phyloP scores from a whole-genome alignment of 1,140 invertebrate species.

The Lepidostoma basale region DNA sequence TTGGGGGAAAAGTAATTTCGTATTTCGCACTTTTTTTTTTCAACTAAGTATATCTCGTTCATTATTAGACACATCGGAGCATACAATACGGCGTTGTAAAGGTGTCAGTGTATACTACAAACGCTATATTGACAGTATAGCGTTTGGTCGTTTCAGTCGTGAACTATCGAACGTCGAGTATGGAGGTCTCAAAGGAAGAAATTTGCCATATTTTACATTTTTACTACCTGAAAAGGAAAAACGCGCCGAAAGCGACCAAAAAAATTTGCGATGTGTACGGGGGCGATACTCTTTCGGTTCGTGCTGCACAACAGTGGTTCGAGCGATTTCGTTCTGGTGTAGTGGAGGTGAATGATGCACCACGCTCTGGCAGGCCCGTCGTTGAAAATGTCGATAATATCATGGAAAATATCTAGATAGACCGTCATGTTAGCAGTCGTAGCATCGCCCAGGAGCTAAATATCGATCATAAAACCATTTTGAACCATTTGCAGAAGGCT shows the following conservation, averaged over 20 bases:
- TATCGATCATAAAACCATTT: conserved; percentile 6
- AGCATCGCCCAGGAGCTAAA: conserved; percentile 2
- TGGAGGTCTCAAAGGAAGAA: conserved; percentile 13
- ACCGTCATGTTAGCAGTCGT: conserved; percentile 13
- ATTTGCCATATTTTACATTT: conserved; percentile 10
- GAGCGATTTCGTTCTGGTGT: conserved; percentile 7
- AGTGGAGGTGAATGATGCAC: conserved; percentile 7
- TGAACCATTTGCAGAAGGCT: conserved; percentile 6
- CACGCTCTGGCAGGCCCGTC: conserved; percentile 6
- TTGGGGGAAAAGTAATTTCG: too few species aligned
- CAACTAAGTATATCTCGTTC: conserved; percentile 16
- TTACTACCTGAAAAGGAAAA: conserved; percentile 3
- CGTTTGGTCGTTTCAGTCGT: conserved; percentile 43
- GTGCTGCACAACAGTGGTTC: conserved; percentile 12
- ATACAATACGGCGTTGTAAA: not conserved
- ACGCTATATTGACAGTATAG: not conserved
- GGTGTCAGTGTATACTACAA: not conserved
- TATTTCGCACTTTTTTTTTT: too few species aligned
- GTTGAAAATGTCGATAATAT: conserved; percentile 8
- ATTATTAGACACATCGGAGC: not conserved
- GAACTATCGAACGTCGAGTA: conserved; percentile 19
- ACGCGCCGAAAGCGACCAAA: not conserved
- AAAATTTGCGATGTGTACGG: conserved; percentile 3
- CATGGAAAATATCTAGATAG: conserved; percentile 8
- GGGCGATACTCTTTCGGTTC: conserved; percentile 10